phyloP scores from a whole-genome alignment of 2,888 invertebrate species.

The Limnephilus rhombicus region DNA sequence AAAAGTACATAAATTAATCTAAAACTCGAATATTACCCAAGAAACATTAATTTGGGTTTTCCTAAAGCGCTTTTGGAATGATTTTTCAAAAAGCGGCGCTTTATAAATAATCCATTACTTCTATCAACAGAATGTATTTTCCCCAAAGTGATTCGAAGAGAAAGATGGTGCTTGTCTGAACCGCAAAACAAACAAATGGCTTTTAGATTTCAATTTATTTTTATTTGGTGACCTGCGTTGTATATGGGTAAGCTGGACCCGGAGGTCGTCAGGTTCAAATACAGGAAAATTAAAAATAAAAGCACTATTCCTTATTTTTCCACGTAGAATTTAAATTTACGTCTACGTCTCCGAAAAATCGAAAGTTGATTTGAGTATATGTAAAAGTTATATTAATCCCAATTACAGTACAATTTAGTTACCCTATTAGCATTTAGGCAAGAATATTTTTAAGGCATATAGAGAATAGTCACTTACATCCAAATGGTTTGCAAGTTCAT shows the following conservation, averaged over 20 bases:
- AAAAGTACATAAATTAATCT: neutral
- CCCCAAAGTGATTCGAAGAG: neutral
- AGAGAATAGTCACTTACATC: too few species aligned
- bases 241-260: neutral
- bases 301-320: neutral
- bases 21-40: neutral
- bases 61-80: neutral
- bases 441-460: too few species aligned
- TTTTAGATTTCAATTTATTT: neutral
- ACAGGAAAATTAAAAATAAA: neutral
- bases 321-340: too few species aligned
- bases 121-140: neutral
- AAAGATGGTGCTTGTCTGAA: neutral
- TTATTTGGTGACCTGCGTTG: neutral
- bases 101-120: neutral
- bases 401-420: too few species aligned
- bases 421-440: too few species aligned
- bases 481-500: too few species aligned
- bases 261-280: neutral
- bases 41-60: neutral
- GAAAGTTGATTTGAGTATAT: too few species aligned
- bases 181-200: neutral
- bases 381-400: too few species aligned
- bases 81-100: neutral
- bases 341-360: too few species aligned